Evolutionary conservation across 2,113 vertebrate species (phyloP).

Genomic region (Prolemur simus): DNA sequence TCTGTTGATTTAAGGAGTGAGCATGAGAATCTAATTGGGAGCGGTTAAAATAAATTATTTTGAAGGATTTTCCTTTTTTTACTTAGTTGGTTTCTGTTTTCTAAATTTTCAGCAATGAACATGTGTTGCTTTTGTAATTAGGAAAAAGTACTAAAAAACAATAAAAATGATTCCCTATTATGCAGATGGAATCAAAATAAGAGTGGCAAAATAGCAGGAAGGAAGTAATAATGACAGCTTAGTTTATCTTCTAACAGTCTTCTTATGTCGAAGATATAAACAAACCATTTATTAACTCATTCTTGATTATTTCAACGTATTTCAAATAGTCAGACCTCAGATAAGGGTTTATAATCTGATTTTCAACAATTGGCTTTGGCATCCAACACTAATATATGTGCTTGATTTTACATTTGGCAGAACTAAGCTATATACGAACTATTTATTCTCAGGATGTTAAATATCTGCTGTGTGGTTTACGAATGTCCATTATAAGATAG

Average conservation of each 20-base stretch:
- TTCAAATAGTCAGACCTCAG: not conserved
- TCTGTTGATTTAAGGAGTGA: constrained; percentile 34
- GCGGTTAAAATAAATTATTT: not conserved
- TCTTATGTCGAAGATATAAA: not conserved
- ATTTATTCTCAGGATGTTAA: not conserved
- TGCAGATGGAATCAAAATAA: not conserved
- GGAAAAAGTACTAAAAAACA: constrained; percentile 40
- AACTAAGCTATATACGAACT: not conserved
- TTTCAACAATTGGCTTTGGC: not conserved
- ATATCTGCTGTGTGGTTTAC: not conserved
- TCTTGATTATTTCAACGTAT: constrained; percentile 1
- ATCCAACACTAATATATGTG: not conserved
- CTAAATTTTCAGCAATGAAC: constrained; percentile 4
- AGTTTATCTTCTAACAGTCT: not conserved
- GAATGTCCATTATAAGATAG: not conserved
- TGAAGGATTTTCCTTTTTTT: constrained; percentile 38
- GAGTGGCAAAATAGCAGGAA: not conserved
- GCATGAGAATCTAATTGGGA: not conserved
- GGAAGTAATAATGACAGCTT: not conserved
- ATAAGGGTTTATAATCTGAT: constrained; percentile 20
- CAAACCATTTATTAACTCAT: not conserved
- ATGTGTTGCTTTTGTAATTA: constrained; percentile 47
- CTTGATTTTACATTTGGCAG: constrained; percentile 24
- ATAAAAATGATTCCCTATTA: constrained; percentile 3
- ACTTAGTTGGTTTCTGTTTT: constrained; percentile 42